Percentiles rank a stretch among this genome's conserved stretches.
These are phyloP conservation scores for Zalophus californianus DNA, from an alignment of 2,797 vertebrate species.

Conservation along the genomic window DNA sequence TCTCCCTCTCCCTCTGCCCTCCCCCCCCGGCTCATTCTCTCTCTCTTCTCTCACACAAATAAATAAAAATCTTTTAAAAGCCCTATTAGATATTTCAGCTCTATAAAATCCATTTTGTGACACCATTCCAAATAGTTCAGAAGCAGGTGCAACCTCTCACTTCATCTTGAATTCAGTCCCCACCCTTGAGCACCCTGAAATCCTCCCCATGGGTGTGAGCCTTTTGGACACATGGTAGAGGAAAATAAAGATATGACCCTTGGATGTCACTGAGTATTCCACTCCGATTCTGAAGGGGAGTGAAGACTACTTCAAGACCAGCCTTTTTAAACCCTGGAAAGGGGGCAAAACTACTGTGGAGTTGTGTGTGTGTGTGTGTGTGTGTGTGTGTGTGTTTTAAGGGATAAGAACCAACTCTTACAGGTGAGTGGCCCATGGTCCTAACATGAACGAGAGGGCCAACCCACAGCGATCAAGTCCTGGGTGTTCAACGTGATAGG, in stretches of 20 bases:
- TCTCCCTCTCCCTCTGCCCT: neutral
- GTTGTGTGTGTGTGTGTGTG: neutral
- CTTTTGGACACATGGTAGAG: neutral
- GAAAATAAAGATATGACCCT: neutral
- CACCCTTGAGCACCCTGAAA: neutral
- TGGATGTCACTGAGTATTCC: too few relatives aligned
- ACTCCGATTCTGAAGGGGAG: neutral
- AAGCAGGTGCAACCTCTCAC: neutral
- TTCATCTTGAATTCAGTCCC: neutral
- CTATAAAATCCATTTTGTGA: neutral
- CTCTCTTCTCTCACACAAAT: neutral
- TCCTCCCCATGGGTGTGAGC: neutral
- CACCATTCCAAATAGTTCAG: neutral
- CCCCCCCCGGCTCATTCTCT: too few relatives aligned
- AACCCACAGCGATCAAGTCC: neutral
- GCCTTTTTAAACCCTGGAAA: neutral
- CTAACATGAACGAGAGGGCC: neutral
- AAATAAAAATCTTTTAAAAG: neutral
- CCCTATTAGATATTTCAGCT: neutral
- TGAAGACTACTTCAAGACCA: neutral
- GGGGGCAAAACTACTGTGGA: neutral
- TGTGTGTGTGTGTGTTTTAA: neutral
- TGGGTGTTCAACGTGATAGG: neutral
- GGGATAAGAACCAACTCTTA: neutral
- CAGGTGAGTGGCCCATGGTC: rapidly evolving